These are phyloP conservation scores for Limnodromus scolopaceus DNA, from an alignment of 2,797 vertebrate species.

Conservation along the genomic window DNA sequence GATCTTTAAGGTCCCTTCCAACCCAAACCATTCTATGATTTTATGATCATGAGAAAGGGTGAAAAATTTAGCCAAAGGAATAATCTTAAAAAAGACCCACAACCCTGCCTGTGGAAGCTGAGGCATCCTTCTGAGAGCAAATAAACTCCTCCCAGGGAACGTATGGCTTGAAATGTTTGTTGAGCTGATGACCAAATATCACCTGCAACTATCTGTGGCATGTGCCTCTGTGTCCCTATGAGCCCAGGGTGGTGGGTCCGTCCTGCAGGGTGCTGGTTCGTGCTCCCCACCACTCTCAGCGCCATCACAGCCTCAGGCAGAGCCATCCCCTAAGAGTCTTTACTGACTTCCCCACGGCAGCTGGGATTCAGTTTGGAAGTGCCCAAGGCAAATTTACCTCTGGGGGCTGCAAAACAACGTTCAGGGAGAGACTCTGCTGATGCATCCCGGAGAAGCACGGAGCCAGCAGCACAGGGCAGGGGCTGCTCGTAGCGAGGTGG, in stretches of 20 bases:
- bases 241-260: fast-evolving
- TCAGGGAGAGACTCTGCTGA: neutral
- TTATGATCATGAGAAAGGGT: neutral
- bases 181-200: neutral
- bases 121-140: neutral
- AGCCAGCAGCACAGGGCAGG: neutral
- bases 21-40: neutral
- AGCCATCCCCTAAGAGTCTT: neutral
- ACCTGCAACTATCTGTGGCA: neutral
- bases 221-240: fast-evolving
- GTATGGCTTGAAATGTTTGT: neutral
- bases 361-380: neutral
- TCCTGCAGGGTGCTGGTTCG: neutral
- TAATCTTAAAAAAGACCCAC: neutral
- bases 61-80: neutral
- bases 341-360: fast-evolving
- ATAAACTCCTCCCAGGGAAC: fast-evolving
- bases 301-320: neutral
- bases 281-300: fast-evolving
- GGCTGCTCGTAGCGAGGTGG: fast-evolving
- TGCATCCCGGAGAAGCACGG: neutral
- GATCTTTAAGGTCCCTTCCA: neutral
- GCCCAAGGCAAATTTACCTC: neutral
- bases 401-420: fast-evolving
- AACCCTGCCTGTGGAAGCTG: neutral